phyloP scores from a whole-genome alignment of 2,888 invertebrate species.

The Drosophila borborema region DNA sequence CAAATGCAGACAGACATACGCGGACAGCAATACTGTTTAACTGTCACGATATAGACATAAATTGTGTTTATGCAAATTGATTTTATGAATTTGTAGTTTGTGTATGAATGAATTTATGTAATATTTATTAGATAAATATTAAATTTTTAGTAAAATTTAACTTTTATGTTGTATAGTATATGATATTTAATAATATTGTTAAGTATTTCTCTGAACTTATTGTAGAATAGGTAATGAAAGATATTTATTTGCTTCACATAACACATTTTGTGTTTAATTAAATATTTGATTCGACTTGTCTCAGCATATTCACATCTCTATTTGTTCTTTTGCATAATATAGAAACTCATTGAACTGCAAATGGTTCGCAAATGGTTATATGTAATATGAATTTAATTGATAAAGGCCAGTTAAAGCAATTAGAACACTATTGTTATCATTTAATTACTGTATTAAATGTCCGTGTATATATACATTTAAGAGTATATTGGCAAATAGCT shows the following conservation, averaged over 20 bases:
- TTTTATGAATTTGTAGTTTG: slow-evolving; percentile 35
- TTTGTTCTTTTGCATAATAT: not conserved
- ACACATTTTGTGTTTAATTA: too few relatives aligned
- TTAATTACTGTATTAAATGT: slow-evolving; percentile 6
- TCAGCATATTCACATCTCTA: too few relatives aligned
- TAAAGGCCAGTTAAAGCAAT: slow-evolving; percentile 9
- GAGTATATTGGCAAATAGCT: not conserved
- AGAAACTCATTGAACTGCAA: slow-evolving; percentile 1
- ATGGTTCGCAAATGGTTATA: slow-evolving; percentile 1
- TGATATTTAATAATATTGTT: too few relatives aligned
- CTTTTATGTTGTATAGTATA: too few relatives aligned
- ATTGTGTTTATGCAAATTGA: slow-evolving; percentile 67
- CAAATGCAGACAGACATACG: slow-evolving; percentile 4
- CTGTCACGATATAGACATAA: slow-evolving; percentile 36
- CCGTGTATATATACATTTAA: not conserved
- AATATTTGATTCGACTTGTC: too few relatives aligned
- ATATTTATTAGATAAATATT: not conserved
- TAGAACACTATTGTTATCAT: slow-evolving; percentile 1
- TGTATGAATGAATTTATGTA: slow-evolving; percentile 5
- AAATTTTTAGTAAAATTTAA: too few relatives aligned
- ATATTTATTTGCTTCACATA: too few relatives aligned
- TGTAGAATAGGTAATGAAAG: too few relatives aligned
- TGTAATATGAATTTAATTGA: slow-evolving; percentile 3
- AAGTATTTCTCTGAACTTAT: too few relatives aligned
- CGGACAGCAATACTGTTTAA: slow-evolving; percentile 13